Evolutionary conservation across 2,113 vertebrate species (phyloP).

Genomic region (Stigmatopora nigra): DNA sequence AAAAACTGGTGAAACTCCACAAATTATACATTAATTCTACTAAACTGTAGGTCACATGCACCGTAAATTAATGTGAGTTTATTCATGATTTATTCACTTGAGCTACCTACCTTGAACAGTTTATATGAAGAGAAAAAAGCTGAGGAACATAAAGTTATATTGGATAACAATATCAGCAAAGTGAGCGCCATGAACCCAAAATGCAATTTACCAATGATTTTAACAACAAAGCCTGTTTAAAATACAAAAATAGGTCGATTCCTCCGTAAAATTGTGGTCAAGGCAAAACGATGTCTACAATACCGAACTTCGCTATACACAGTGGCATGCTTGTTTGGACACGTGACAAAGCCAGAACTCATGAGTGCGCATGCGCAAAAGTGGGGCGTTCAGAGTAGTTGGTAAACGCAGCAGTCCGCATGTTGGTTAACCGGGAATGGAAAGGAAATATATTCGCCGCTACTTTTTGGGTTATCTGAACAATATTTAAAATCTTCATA

Average conservation of each 20-base stretch:
- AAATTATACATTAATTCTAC: neutral
- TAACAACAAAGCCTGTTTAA: too few species aligned
- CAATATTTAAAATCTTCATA: neutral
- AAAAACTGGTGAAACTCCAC: neutral
- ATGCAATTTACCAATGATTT: neutral
- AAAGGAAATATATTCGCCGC: neutral
- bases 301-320: neutral
- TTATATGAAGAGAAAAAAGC: constrained; percentile 50
- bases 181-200: constrained; percentile 49
- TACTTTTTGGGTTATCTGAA: neutral
- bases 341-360: constrained; percentile 38
- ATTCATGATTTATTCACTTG: neutral
- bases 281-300: neutral
- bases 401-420: neutral
- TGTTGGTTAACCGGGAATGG: neutral
- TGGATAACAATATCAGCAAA: constrained; percentile 34
- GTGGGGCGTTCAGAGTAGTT: neutral
- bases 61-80: neutral
- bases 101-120: constrained; percentile 63
- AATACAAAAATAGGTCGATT: neutral
- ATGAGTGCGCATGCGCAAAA: constrained; percentile 45
- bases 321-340: constrained; percentile 42
- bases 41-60: neutral
- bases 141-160: constrained; percentile 42
- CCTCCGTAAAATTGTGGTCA: neutral